Percentiles rank a stretch among this genome's conserved stretches.
phyloP scores from a whole-genome alignment of 2,113 vertebrate species.

The Raphicerus campestris region DNA sequence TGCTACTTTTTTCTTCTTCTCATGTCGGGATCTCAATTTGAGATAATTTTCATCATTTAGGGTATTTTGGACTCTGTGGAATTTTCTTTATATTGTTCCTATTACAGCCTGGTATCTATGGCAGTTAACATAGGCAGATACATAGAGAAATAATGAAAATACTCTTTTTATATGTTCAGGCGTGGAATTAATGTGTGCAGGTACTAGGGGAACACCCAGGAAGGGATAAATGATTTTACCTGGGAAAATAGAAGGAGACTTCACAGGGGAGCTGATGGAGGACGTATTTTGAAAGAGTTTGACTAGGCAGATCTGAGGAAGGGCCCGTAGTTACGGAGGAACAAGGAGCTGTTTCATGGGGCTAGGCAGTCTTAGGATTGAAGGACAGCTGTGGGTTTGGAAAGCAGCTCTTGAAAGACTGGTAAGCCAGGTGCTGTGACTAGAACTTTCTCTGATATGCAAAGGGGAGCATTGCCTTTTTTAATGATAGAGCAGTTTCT shows the following conservation, averaged over 20 bases:
- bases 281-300: background rate
- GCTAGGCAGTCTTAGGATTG: background rate
- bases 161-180: background rate
- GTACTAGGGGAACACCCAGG: background rate
- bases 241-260: background rate
- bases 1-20: background rate
- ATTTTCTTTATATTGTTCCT: background rate
- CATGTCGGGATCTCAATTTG: background rate
- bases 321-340: background rate
- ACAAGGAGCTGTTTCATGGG: fast-evolving
- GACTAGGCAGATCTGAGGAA: background rate
- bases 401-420: background rate
- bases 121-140: background rate
- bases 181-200: background rate
- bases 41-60: background rate
- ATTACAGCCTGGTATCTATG: background rate
- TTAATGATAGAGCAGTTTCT: background rate
- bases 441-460: background rate
- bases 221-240: background rate
- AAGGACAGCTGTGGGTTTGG: background rate
- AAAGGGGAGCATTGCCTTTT: background rate
- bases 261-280: background rate
- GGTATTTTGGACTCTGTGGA: background rate
- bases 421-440: background rate
- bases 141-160: background rate